phyloP scores from a whole-genome alignment of 2,113 vertebrate genomes.

The Plecturocebus donacophilus region DNA sequence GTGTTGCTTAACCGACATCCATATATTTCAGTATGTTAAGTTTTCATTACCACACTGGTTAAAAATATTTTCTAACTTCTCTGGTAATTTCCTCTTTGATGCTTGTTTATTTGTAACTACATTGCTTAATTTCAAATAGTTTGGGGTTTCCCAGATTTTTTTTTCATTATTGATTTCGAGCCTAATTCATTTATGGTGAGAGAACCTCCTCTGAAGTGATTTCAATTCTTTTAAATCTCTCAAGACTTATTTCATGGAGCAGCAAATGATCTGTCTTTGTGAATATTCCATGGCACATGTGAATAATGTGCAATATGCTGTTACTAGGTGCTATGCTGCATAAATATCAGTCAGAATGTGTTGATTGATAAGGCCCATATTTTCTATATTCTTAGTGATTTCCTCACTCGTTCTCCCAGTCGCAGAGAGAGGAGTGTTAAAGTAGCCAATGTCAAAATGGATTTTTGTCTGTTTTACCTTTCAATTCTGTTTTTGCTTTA shows the following conservation, averaged over 20 bases:
- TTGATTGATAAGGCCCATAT: neutral
- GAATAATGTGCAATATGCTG: neutral
- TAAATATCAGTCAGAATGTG: neutral
- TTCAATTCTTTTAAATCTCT: neutral
- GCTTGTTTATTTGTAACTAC: neutral
- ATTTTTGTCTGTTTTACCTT: neutral
- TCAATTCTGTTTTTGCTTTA: neutral
- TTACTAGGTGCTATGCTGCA: neutral
- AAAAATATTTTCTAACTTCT: constrained; percentile 35
- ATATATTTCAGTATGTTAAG: neutral
- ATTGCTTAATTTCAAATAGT: neutral
- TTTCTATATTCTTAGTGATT: neutral
- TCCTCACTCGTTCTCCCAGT: neutral
- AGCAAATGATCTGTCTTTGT: neutral
- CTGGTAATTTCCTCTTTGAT: neutral
- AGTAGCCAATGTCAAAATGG: neutral
- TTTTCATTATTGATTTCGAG: neutral
- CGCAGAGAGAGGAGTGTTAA: neutral
- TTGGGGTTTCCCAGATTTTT: neutral
- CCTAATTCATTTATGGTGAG: neutral
- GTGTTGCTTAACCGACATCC: neutral
- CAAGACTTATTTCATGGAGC: neutral
- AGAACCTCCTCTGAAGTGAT: neutral
- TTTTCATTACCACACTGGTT: neutral
- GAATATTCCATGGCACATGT: neutral